These are phyloP conservation scores for Andrena camellia DNA, from an alignment of 2,888 invertebrate genomes.

Conservation along the genomic window DNA sequence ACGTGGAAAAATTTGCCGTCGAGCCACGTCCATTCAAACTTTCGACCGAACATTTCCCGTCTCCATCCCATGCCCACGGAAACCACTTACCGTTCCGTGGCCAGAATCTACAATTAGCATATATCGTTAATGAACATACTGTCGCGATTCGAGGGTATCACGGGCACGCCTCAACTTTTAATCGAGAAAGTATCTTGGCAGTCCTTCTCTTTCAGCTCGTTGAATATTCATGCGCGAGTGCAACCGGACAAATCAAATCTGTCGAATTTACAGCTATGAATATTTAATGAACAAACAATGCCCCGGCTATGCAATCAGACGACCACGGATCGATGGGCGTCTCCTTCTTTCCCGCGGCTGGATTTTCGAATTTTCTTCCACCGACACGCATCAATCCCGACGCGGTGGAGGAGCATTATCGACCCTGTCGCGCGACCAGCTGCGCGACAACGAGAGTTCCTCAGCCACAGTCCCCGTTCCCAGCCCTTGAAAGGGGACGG, in stretches of 20 bases:
- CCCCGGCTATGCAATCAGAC: conserved; percentile 46
- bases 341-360: conserved; percentile 1
- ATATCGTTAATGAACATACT: conserved; percentile 19
- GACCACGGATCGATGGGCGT: conserved; percentile 9
- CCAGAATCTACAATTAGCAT: conserved; percentile 12
- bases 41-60: background rate
- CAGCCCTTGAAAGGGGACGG: background rate
- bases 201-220: conserved; percentile 9
- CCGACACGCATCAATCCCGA: background rate
- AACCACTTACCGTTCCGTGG: conserved; percentile 9
- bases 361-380: conserved; percentile 8
- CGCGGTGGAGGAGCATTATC: conserved; percentile 35
- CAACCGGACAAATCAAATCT: conserved; percentile 34
- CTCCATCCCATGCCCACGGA: background rate
- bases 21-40: background rate
- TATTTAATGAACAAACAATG: conserved; percentile 64
- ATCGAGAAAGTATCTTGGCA: conserved; percentile 24
- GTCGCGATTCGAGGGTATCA: conserved; percentile 5
- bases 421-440: conserved; percentile 34
- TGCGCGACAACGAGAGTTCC: conserved; percentile 24
- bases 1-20: background rate
- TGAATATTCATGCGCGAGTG: conserved; percentile 42
- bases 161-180: conserved; percentile 10
- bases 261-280: conserved; percentile 57
- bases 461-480: background rate